Conservation (phyloP, 2,113 vertebrate species). For the Pimephales promelas region DNA sequence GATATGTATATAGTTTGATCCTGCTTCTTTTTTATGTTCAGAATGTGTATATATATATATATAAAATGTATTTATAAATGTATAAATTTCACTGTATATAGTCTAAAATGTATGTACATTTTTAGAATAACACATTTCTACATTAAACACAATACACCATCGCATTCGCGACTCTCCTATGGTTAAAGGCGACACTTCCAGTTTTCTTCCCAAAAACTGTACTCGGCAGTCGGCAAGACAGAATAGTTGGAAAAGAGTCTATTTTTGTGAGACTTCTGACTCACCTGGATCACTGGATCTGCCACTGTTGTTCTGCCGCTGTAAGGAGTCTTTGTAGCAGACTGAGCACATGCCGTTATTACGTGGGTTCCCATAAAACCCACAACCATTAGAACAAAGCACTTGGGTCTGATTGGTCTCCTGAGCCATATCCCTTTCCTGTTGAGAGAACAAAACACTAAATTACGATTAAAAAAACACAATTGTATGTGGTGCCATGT, state of each 20-base stretch:
- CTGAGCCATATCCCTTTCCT: constrained; percentile 86
- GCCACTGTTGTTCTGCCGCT: constrained; percentile 84
- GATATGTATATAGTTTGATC: too few relatives aligned
- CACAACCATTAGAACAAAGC: constrained; percentile 88
- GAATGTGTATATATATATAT: too few relatives aligned
- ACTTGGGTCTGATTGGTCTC: constrained; percentile 89
- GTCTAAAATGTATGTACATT: too few relatives aligned
- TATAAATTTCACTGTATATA: too few relatives aligned
- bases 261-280: constrained; percentile 40
- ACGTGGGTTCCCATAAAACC: constrained; percentile 88
- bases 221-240: too few relatives aligned
- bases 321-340: constrained; percentile 90
- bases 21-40: too few relatives aligned
- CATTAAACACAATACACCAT: too few relatives aligned
- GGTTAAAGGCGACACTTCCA: too few relatives aligned
- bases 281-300: constrained; percentile 86
- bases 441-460: neutral
- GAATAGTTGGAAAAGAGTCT: neutral
- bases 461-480: neutral
- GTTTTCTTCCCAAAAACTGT: too few relatives aligned
- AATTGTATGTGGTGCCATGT: neutral
- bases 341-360: constrained; percentile 90
- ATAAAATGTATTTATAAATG: too few relatives aligned
- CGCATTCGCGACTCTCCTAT: too few relatives aligned
- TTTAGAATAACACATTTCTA: too few relatives aligned